Percentiles rank a stretch among this genome's conserved stretches.
These are phyloP conservation scores for Limnephilus auricula DNA, from an alignment of 2,888 invertebrate species.

Conservation along the genomic window DNA sequence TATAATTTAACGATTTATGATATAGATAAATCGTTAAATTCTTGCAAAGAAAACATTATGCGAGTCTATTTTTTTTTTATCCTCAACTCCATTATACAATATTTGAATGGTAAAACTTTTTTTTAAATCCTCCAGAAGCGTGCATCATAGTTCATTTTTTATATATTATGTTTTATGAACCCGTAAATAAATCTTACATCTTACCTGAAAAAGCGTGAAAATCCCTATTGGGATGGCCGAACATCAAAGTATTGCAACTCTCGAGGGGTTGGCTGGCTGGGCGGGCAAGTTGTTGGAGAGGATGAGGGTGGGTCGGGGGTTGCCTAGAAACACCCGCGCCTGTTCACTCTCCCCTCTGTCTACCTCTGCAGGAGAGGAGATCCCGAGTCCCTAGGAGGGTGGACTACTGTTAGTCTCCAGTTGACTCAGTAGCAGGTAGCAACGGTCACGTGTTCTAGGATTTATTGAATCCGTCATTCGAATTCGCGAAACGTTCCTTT, in stretches of 20 bases:
- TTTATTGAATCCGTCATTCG: neutral
- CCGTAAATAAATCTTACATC: neutral
- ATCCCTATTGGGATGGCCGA: slow-evolving; percentile 25
- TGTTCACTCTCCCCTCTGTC: neutral
- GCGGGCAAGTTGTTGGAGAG: neutral
- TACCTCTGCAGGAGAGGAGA: neutral
- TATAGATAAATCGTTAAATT: no score
- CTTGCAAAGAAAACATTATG: no score
- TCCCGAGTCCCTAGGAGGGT: neutral
- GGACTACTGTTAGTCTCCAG: neutral
- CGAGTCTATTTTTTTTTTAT: neutral
- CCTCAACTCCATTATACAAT: neutral
- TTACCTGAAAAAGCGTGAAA: slow-evolving; percentile 10
- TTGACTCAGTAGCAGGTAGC: neutral
- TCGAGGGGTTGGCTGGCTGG: slow-evolving; percentile 6
- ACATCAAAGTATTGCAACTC: slow-evolving; percentile 44
- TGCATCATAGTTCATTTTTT: neutral
- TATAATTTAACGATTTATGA: no score
- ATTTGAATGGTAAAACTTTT: no score
- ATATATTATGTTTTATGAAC: no score
- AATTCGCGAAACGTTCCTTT: neutral
- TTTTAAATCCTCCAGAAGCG: no score
- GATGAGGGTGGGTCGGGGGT: neutral
- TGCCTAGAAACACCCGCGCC: slow-evolving; percentile 16
- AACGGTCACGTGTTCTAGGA: neutral